Evolutionary conservation across 2,797 vertebrate genomes (phyloP).

Genomic region (Anabacerthia variegaticeps): DNA sequence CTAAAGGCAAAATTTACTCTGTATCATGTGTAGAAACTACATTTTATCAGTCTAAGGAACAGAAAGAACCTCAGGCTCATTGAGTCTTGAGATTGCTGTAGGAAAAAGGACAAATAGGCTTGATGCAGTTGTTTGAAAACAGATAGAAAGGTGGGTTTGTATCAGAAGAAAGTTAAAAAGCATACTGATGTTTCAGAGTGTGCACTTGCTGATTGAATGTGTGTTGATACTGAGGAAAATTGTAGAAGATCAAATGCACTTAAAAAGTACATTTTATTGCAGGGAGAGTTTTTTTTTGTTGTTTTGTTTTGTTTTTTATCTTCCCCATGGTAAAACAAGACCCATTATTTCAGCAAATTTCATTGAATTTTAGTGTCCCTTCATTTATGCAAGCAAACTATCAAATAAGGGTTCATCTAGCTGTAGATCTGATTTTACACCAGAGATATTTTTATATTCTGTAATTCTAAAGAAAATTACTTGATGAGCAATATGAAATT

Average conservation of each 20-base stretch:
- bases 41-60: neutral
- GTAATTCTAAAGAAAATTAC: neutral
- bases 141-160: neutral
- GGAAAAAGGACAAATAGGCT: neutral
- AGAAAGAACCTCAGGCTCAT: neutral
- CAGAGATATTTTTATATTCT: neutral
- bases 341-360: neutral
- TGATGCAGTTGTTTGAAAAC: neutral
- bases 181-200: fast-evolving
- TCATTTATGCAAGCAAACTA: neutral
- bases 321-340: neutral
- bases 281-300: neutral
- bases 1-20: neutral
- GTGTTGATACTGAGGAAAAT: neutral
- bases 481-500: neutral
- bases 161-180: neutral
- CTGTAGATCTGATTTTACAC: neutral
- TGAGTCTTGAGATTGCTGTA: neutral
- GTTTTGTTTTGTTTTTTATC: neutral
- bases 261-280: neutral
- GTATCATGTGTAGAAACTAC: neutral
- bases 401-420: neutral
- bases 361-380: neutral
- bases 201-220: neutral
- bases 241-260: neutral